Conservation (phyloP, 2,797 vertebrate genomes). For the Rhodeus uyekii region DNA sequence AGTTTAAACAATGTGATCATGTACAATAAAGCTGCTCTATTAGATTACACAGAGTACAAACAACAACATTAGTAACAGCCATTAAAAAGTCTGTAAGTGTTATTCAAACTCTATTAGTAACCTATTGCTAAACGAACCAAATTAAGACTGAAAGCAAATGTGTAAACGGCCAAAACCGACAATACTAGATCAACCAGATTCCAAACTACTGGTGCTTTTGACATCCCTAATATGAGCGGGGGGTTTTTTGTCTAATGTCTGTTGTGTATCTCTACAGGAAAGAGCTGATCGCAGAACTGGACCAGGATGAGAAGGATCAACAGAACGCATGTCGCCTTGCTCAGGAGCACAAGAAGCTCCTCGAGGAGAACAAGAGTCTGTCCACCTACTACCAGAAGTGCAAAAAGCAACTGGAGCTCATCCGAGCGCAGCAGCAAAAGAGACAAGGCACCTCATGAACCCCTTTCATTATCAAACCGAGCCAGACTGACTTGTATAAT, state of each 20-base stretch:
- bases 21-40: not conserved
- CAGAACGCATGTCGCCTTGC: constrained; percentile 98
- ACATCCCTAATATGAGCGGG: not conserved
- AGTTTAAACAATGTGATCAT: not conserved
- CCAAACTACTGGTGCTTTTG: not conserved
- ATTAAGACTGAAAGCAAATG: not conserved
- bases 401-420: constrained; percentile 98
- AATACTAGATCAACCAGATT: not conserved
- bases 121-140: not conserved
- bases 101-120: not conserved
- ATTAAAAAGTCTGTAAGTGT: not conserved
- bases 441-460: constrained; percentile 97
- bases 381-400: constrained; percentile 98
- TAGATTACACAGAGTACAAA: not conserved
- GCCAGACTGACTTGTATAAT: constrained; percentile 59
- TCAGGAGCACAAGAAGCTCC: constrained; percentile 98
- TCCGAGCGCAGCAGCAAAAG: constrained; percentile 97
- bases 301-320: constrained; percentile 99
- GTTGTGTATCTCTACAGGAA: constrained; percentile 74
- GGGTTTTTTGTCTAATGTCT: not conserved
- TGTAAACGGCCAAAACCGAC: not conserved
- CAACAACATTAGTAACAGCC: not conserved
- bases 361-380: constrained; percentile 99
- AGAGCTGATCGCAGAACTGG: constrained; percentile 97
- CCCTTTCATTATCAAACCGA: constrained; percentile 55